A percentile compares a stretch with the other conserved stretches of the same genome.
phyloP scores from a whole-genome alignment of 2,113 vertebrate genomes.

The Antennarius striatus region DNA sequence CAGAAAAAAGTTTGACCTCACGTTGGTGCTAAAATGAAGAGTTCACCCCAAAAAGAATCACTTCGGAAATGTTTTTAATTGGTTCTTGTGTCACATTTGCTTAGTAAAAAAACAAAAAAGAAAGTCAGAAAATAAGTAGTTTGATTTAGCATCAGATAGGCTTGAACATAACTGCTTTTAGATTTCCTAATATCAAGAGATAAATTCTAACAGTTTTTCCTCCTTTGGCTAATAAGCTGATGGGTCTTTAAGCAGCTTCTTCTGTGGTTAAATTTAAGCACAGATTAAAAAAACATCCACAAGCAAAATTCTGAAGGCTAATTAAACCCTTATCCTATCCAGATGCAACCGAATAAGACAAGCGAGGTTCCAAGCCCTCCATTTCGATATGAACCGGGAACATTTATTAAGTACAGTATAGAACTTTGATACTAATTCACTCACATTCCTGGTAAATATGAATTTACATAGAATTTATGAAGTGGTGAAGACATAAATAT shows the following conservation, averaged over 20 bases:
- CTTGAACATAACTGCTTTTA: neutral
- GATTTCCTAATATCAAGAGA: slow-evolving; percentile 13
- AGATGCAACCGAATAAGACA: neutral
- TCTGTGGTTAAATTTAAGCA: neutral
- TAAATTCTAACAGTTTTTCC: slow-evolving; percentile 6
- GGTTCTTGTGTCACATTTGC: neutral
- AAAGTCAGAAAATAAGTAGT: slow-evolving; percentile 12
- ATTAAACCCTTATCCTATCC: neutral
- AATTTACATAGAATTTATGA: too few species aligned
- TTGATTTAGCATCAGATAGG: neutral
- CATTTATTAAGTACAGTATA: neutral
- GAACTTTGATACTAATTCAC: too few species aligned
- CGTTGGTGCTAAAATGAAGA: too few species aligned
- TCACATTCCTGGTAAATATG: too few species aligned
- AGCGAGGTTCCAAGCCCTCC: neutral
- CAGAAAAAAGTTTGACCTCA: neutral
- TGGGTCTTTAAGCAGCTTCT: neutral
- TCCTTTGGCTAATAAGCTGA: slow-evolving; percentile 27
- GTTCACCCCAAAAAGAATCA: neutral
- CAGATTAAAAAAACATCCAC: neutral
- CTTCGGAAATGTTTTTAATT: slow-evolving; percentile 1
- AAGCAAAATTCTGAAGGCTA: neutral
- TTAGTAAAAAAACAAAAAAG: neutral
- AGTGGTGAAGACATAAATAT: slow-evolving; percentile 4
- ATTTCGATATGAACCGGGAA: neutral